Evolutionary conservation across 2,888 invertebrate genomes (phyloP), one percentile per base, ranked within the genome.

Genomic region (Cantharis rustica): DNA sequence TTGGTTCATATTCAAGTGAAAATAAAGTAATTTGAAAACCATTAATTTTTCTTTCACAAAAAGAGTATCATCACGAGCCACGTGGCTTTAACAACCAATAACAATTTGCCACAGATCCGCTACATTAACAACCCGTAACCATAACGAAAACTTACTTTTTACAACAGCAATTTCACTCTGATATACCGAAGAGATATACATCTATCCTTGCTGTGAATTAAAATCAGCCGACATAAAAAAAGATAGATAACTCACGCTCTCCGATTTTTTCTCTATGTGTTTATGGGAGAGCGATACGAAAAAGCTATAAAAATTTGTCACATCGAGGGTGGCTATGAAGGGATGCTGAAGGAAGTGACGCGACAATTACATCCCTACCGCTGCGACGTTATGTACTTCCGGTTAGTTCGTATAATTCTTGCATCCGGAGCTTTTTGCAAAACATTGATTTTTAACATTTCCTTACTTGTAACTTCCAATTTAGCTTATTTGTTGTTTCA

Each of bases 91-190:
- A 87, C 86, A 86, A 85, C 86, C 86, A 86, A 87, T 87, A 87
- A 87, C 87, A 88, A 88, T 88, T 88, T 87, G 87, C 85, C 84
- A 87, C 86, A 86, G 88, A 85, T 85, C 84, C 85, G 86, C 84
- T 86, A 87, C 88, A 86, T 87, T 87, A 87, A 87, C 86, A 85
- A 84, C 84, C 86, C 84, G 85, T 84, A 85, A 84, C 86, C 86
- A 82, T 83, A 84, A 83, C 84, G 84, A 84, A 47, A 84, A 82
- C 69, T 68, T 17, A 75, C 75, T 76, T 78, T 78, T 78, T 78
- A 68, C 73, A 70, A 75, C 68, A 70, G 70, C 47, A 63, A 69
- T 70, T 73, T 63, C 31, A 47, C 61, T 23, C 61, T 26, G n/a
- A 69, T 61, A 68, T 2, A 64, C n/a, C 11, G 31, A 71, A 23